Conservation (phyloP, 2,888 invertebrate species). For the Apocheima hispidaria region DNA sequence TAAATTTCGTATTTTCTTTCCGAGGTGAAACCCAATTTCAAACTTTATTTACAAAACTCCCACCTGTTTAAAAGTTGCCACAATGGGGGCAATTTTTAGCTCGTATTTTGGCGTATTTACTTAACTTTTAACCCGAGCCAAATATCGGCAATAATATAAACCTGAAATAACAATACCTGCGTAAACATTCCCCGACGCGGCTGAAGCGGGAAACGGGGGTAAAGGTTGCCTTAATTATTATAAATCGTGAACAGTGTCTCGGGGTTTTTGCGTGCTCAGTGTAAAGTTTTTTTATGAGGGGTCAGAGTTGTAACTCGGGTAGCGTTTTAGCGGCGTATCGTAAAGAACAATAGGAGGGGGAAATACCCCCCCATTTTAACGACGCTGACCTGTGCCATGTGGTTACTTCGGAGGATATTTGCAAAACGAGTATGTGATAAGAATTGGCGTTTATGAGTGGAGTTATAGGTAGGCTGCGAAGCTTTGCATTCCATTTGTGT, state of each 20-base stretch:
- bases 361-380: slow-evolving; percentile 22
- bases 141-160: slow-evolving; percentile 36
- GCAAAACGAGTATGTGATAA: slow-evolving; percentile 12
- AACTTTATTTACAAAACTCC: slow-evolving; percentile 24
- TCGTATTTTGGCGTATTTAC: slow-evolving; percentile 28
- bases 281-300: slow-evolving; percentile 34
- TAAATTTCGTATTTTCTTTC: slow-evolving; percentile 3
- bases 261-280: slow-evolving; percentile 30
- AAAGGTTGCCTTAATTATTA: slow-evolving; percentile 36
- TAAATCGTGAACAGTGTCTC: slow-evolving; percentile 35
- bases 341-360: slow-evolving; percentile 26
- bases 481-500: not conserved
- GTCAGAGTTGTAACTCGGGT: slow-evolving; percentile 26
- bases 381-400: slow-evolving; percentile 27
- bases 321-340: slow-evolving; percentile 22
- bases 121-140: slow-evolving; percentile 23
- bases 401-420: slow-evolving; percentile 12
- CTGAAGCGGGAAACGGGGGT: not conserved
- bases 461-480: not conserved
- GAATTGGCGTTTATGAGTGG: slow-evolving; percentile 12
- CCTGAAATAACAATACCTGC: slow-evolving; percentile 35
- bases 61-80: slow-evolving; percentile 30
- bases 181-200: slow-evolving; percentile 21
- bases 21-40: slow-evolving; percentile 13
- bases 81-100: slow-evolving; percentile 22